Base-by-base conservation (phyloP, 2,888 invertebrate genomes). In the Acleris laterana region DNA sequence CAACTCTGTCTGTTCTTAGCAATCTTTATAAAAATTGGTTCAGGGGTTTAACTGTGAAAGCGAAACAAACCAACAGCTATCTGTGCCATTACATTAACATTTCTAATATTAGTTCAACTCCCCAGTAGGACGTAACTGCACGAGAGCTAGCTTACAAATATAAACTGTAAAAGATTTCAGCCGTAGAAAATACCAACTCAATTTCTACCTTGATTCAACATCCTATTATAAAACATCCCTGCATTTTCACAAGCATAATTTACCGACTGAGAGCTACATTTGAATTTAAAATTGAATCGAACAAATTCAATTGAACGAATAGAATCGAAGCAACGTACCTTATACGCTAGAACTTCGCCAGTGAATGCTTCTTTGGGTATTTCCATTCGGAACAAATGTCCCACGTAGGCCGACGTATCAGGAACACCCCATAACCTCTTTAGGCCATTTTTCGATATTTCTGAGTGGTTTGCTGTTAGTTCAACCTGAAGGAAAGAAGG, bases 351-450 rank as follows among this genome's bases (percentile, higher is more conserved):
- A 56, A 96, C 94, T 74, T 93, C 93, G 70, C 95, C 96, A 63
- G 94, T 93, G 87, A 96, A 96, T 22, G 95, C 95, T 84, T 96
- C 95, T 73, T 94, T 94, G 17, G 96, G 96, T 74, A 97, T 94
- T 75, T 94, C 94, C 85, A 96, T 94, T 72, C 95, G 95, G 87
- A 97, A 96, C 68, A 96, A 89, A 79, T 95, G 95, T 53, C 97
- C 97, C 20, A 95, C 95, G 70, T 94, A 93, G 74, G 96, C 95
- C 72, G 94, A 94, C 69, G 94, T 93, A 78, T 96, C 95, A 61
- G 95, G 94, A 70, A 95, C 93, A 74, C 93, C 93, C 93, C 93
- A 93, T 80, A 93, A 85, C 76, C 93, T 83, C 78, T 83, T 89
- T 86, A 93, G 91, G 89, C 89, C 92, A 85, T 90, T 90, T 82